Evolutionary conservation across 2,797 vertebrate genomes (phyloP).

Genomic region (Typhlichthys subterraneus): DNA sequence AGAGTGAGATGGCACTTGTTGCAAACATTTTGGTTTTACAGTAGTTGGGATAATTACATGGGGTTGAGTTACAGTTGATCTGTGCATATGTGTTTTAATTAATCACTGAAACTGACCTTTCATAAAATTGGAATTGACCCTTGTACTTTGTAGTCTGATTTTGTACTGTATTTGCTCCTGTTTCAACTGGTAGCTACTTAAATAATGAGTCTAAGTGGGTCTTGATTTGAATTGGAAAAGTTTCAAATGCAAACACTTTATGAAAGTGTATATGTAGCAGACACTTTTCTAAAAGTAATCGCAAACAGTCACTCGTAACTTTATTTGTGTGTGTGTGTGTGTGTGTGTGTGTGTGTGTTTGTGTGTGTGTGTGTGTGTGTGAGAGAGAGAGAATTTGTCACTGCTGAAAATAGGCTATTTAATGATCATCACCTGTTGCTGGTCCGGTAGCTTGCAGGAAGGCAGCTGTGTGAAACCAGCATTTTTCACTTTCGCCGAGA

Average conservation of each 20-base stretch:
- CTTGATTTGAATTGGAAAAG: slow-evolving; percentile 23
- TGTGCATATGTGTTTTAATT: background rate
- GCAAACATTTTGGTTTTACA: background rate
- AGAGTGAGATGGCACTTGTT: slow-evolving; percentile 17
- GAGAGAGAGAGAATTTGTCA: slow-evolving; percentile 21
- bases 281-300: slow-evolving; percentile 27
- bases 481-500: slow-evolving; percentile 51
- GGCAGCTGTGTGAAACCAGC: slow-evolving; percentile 68
- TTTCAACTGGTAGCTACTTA: too few species aligned
- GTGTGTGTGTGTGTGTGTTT: slow-evolving; percentile 1
- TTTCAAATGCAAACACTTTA: too few species aligned
- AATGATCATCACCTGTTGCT: slow-evolving; percentile 78
- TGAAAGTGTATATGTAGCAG: too few species aligned
- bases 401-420: slow-evolving; percentile 55
- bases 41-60: background rate
- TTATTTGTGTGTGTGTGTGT: slow-evolving; percentile 26
- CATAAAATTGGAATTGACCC: slow-evolving; percentile 5
- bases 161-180: too few species aligned
- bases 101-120: slow-evolving; percentile 1
- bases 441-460: slow-evolving; percentile 54
- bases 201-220: too few species aligned
- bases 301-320: slow-evolving; percentile 50
- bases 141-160: background rate
- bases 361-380: background rate
- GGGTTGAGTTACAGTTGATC: slow-evolving; percentile 14